Conservation (phyloP, 2,113 vertebrate species). For the Leucosticte australis region DNA sequence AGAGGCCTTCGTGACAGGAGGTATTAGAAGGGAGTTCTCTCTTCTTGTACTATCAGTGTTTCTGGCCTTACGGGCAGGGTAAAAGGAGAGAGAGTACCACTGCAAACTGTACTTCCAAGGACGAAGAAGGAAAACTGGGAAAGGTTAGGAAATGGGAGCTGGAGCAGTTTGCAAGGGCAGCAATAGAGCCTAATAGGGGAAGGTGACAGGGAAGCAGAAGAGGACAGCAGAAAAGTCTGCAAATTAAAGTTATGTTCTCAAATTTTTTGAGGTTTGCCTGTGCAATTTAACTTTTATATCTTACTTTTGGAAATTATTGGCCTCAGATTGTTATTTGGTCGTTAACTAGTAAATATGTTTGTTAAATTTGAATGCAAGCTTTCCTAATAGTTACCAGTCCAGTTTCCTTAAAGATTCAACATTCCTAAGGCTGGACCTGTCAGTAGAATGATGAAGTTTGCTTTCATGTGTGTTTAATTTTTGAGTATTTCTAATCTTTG, state of each 20-base stretch:
- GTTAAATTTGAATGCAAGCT: background rate
- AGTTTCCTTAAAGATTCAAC: background rate
- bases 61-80: background rate
- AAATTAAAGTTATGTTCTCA: background rate
- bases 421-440: background rate
- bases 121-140: background rate
- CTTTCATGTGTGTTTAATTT: background rate
- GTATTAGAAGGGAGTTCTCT: background rate
- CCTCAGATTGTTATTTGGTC: background rate
- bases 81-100: background rate
- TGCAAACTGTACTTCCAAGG: background rate
- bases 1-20: background rate
- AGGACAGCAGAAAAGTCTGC: background rate
- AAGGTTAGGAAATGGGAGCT: background rate
- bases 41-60: background rate
- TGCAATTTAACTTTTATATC: background rate
- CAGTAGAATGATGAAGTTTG: background rate
- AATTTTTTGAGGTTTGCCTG: background rate
- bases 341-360: background rate
- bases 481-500: background rate
- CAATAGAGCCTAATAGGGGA: background rate
- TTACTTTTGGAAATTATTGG: background rate
- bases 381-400: background rate
- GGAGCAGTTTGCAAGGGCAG: background rate
- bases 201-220: background rate